Percentiles rank a stretch among this genome's conserved stretches.
These are phyloP conservation scores for Megaustenia siamemsis DNA, from an alignment of 2,888 invertebrate genomes.

Conservation along the genomic window DNA sequence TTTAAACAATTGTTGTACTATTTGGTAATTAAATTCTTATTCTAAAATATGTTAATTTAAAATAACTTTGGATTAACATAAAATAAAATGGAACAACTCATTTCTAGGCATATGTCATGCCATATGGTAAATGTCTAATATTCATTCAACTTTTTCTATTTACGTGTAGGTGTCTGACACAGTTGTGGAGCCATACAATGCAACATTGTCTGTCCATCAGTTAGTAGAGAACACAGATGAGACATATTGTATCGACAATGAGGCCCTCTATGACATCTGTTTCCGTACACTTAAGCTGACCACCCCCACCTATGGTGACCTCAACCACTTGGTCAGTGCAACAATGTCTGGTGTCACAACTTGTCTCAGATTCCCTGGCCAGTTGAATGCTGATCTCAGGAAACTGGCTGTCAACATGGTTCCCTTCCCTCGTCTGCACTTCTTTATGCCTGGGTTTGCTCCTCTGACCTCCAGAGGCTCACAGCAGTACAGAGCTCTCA, in stretches of 20 bases:
- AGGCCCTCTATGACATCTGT: slow-evolving; percentile 93
- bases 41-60: no score
- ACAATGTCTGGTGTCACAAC: slow-evolving; percentile 85
- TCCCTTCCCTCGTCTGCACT: slow-evolving; percentile 80
- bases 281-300: slow-evolving; percentile 90
- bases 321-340: slow-evolving; percentile 87
- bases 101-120: no score
- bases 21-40: no score
- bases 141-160: no score
- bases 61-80: no score
- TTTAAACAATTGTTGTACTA: no score
- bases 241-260: slow-evolving; percentile 94
- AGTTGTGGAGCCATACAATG: slow-evolving; percentile 87
- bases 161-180: slow-evolving; percentile 87
- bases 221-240: slow-evolving; percentile 93
- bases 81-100: no score
- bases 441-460: slow-evolving; percentile 80
- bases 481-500: slow-evolving; percentile 79
- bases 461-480: slow-evolving; percentile 79
- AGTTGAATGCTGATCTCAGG: slow-evolving; percentile 71
- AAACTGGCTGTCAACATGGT: slow-evolving; percentile 77
- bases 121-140: no score
- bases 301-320: slow-evolving; percentile 92
- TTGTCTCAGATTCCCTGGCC: slow-evolving; percentile 91
- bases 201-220: slow-evolving; percentile 86